A percentile compares a stretch with the other conserved stretches of the same genome.
These are phyloP conservation scores for Erythrocebus patas DNA, from an alignment of 2,113 vertebrate genomes.

Conservation along the genomic window DNA sequence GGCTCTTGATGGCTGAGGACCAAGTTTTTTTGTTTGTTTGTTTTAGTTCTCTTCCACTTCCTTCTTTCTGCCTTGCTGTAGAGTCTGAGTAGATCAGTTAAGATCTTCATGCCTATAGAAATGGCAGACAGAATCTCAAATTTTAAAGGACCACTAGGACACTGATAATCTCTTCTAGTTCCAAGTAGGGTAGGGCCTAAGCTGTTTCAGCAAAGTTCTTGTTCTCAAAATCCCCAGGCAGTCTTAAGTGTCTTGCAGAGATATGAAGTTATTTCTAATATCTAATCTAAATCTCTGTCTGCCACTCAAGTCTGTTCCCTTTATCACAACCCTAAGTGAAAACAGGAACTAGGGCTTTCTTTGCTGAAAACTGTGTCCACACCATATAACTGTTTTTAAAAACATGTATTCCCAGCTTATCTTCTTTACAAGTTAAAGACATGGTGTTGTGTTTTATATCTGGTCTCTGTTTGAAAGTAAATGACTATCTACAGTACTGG, in stretches of 20 bases:
- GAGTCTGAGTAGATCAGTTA: not conserved
- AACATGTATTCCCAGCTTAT: not conserved
- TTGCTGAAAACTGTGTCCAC: slow-evolving; percentile 26
- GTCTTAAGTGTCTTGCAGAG: not conserved
- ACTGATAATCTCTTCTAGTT: not conserved
- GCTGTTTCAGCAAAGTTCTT: not conserved
- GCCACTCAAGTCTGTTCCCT: not conserved
- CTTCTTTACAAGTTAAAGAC: not conserved
- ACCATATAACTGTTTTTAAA: not conserved
- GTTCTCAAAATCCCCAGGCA: not conserved
- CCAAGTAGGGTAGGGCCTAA: not conserved
- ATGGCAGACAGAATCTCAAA: not conserved
- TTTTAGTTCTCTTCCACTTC: not conserved
- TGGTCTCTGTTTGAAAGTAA: slow-evolving; percentile 23
- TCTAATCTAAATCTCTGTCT: slow-evolving; percentile 26
- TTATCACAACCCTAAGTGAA: slow-evolving; percentile 17
- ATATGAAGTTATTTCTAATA: slow-evolving; percentile 1
- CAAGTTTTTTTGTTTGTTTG: not conserved
- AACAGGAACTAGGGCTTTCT: not conserved
- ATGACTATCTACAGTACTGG: not conserved
- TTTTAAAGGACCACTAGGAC: not conserved
- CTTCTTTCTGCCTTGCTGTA: not conserved
- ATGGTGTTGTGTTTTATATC: not conserved
- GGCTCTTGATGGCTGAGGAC: not conserved
- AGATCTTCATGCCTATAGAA: not conserved